Percentiles rank a stretch among this genome's conserved stretches.
These are phyloP conservation scores for Abrostola tripartita DNA, from an alignment of 2,888 invertebrate genomes.

Conservation along the genomic window DNA sequence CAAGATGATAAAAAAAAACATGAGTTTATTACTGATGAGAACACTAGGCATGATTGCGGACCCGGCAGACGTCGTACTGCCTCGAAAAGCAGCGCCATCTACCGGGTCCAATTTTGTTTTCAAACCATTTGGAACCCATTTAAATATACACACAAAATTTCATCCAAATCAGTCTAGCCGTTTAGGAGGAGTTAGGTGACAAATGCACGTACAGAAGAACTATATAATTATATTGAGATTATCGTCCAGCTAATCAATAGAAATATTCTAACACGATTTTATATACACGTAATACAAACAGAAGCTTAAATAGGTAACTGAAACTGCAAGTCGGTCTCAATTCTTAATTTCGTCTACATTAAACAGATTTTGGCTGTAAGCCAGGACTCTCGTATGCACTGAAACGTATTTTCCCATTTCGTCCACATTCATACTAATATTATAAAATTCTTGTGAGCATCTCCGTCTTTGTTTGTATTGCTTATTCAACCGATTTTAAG, in stretches of 20 bases:
- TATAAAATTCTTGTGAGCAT: neutral
- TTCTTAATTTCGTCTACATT: constrained; percentile 33
- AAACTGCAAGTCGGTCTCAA: constrained; percentile 26
- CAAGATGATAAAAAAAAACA: too few species aligned
- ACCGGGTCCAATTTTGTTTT: too few species aligned
- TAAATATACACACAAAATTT: too few species aligned
- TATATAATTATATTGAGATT: too few species aligned
- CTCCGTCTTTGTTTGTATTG: neutral
- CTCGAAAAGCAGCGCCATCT: too few species aligned
- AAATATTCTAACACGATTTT: neutral
- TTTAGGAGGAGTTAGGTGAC: too few species aligned
- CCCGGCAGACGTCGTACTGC: too few species aligned
- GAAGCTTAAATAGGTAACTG: constrained; percentile 22
- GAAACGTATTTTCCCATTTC: constrained; percentile 27
- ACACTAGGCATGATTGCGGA: too few species aligned
- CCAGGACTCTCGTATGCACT: constrained; percentile 23
- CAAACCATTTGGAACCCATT: too few species aligned
- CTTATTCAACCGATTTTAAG: neutral
- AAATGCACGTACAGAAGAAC: too few species aligned
- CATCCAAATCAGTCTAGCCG: too few species aligned
- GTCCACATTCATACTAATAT: constrained; percentile 21
- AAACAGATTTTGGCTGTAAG: constrained; percentile 29
- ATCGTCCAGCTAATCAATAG: neutral
- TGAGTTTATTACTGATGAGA: too few species aligned
- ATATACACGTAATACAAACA: neutral